Base-by-base conservation (phyloP, 2,888 invertebrate genomes). In the Hypomecis punctinalis region DNA sequence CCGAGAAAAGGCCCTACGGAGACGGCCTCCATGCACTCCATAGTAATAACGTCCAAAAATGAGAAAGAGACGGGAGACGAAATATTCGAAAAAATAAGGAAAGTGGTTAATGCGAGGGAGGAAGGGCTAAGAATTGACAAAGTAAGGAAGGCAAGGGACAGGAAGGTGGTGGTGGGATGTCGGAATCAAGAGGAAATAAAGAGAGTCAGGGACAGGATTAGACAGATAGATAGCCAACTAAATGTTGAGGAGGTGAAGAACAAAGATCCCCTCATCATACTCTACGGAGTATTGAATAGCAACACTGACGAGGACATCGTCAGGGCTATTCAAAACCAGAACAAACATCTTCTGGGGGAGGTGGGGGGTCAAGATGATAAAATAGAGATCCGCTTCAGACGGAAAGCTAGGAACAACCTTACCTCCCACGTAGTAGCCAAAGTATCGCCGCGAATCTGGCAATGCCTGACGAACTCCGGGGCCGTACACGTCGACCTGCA, bases 401-500 rank as follows among this genome's bases (percentile, higher is more conserved):
- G 11, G 11, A 35, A 9, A 5, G 8, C 60, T 0, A 60, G 61
- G 35, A 58, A 54, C 40, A 56, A 53, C 0, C 53, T 40, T 13
- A 54, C 47, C 0, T 42, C 35, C 40, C 42, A 61, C n/a, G 11
- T 66, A 0, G 48, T 67, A 0, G 5, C 61, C 33, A 56, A 48
- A 37, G 64, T 66, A 0, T 64, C 70, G 8, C 68, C 70, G 0
- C n/a, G 3, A 0, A 23, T 70, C 0, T 70, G 70, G 70, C 43
- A 43, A 10, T 0, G 40, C 0, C 0, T 60, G 37, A 40, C 46
- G 5, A 52, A 58, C 0, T 64, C 63, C 0, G 73, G 63, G 4
- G 56, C 52, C 3, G 39, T 73, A 0, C 61, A 70, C 55, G 61
- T 76, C 2, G 74, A 70, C 9, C 54, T 74, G 0, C 69, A 73